Evolutionary conservation across 1,140 invertebrate species (phyloP).

Genomic region (Trachymyrmex cornetzi): DNA sequence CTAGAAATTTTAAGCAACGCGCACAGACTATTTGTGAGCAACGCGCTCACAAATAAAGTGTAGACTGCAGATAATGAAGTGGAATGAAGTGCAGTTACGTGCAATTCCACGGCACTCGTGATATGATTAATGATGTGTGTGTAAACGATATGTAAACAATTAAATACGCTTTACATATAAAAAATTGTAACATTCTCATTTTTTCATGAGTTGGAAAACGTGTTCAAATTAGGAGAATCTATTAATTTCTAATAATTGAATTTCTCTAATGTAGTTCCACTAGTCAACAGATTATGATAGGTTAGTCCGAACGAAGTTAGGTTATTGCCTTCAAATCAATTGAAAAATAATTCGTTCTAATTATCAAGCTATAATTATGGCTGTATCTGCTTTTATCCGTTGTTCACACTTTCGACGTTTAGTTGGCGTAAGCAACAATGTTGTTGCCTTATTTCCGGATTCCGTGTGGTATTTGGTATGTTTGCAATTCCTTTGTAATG

Average conservation of each 20-base stretch:
- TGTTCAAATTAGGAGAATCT: background rate
- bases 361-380: slow-evolving; percentile 53
- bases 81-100: too few species aligned
- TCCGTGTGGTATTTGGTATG: slow-evolving; percentile 56
- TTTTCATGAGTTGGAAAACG: background rate
- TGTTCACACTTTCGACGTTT: slow-evolving; percentile 65
- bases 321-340: background rate
- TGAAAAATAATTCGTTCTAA: background rate
- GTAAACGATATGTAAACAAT: too few species aligned
- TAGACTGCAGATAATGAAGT: too few species aligned
- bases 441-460: slow-evolving; percentile 7
- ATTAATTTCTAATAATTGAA: background rate
- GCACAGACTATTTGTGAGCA: too few species aligned
- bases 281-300: background rate
- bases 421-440: slow-evolving; percentile 60
- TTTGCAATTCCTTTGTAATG: background rate
- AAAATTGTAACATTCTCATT: background rate
- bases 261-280: background rate
- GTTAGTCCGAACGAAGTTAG: background rate
- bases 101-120: too few species aligned
- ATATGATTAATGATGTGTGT: too few species aligned
- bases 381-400: slow-evolving; percentile 58
- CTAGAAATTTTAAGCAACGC: too few species aligned
- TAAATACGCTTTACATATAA: background rate
- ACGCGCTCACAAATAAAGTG: too few species aligned